Evolutionary conservation across 2,888 invertebrate genomes (phyloP).

Genomic region (Ornithoptera alexandrae): DNA sequence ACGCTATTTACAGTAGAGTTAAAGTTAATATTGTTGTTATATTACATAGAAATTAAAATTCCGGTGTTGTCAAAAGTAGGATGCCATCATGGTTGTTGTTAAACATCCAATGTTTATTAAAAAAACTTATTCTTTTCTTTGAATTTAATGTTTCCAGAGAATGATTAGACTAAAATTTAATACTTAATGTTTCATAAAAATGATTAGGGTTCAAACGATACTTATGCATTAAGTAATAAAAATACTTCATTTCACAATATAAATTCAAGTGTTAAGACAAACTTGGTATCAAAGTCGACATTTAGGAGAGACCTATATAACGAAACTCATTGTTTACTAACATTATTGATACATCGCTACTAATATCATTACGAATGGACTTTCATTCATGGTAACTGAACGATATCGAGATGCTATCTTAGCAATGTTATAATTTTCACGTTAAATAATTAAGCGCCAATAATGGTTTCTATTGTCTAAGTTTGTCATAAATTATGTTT

Average conservation of each 20-base stretch:
- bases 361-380: background rate
- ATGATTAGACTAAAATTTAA: too few relatives aligned
- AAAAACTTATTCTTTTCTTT: background rate
- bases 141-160: background rate
- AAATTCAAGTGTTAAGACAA: too few relatives aligned
- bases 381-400: background rate
- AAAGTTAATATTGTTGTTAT: background rate
- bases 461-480: background rate
- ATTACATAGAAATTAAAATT: background rate
- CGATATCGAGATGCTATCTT: too few relatives aligned
- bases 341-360: too few relatives aligned
- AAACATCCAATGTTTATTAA: background rate
- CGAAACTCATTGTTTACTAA: constrained; percentile 1
- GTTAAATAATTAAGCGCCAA: background rate
- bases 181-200: background rate
- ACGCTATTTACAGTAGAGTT: background rate
- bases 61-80: background rate
- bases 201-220: too few relatives aligned
- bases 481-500: background rate
- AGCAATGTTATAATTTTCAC: too few relatives aligned
- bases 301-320: too few relatives aligned
- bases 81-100: background rate
- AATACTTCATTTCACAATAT: too few relatives aligned
- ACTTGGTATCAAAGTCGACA: too few relatives aligned
- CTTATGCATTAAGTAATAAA: too few relatives aligned